Evolutionary conservation across 2,888 invertebrate genomes (phyloP).

Genomic region (Ametastegia equiseti): DNA sequence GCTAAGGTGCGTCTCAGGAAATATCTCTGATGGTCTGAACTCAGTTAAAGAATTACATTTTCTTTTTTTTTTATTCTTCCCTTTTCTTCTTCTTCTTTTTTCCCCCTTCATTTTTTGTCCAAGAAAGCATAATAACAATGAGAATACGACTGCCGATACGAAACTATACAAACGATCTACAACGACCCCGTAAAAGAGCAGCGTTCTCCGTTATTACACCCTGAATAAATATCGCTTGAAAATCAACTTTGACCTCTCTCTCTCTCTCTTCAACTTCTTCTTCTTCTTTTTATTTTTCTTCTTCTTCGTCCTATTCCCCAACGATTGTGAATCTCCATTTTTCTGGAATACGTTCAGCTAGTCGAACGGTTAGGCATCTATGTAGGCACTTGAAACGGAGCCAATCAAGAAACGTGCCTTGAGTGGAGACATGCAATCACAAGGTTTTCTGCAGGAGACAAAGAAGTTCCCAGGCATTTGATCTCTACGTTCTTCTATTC

Average conservation of each 20-base stretch:
- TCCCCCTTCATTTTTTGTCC: neutral
- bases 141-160: neutral
- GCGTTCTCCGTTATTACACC: neutral
- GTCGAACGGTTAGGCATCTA: conserved; percentile 3
- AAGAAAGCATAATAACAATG: neutral
- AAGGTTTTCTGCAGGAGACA: conserved; percentile 29
- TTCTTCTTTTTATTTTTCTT: too few relatives aligned
- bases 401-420: conserved; percentile 36
- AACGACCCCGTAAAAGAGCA: neutral
- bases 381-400: conserved; percentile 40
- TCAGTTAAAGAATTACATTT: neutral
- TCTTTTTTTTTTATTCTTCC: neutral
- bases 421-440: conserved; percentile 39
- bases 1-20: conserved; percentile 12
- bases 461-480: conserved; percentile 11
- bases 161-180: neutral
- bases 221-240: conserved; percentile 10
- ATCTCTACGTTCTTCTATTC: conserved; percentile 28
- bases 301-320: neutral
- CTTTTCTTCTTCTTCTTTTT: neutral
- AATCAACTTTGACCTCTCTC: conserved; percentile 12
- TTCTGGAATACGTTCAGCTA: neutral
- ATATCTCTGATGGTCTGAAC: conserved; percentile 1
- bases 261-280: too few relatives aligned
- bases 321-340: neutral